Conservation (phyloP, 2,888 invertebrate species). For the Drosophila picticornis region DNA sequence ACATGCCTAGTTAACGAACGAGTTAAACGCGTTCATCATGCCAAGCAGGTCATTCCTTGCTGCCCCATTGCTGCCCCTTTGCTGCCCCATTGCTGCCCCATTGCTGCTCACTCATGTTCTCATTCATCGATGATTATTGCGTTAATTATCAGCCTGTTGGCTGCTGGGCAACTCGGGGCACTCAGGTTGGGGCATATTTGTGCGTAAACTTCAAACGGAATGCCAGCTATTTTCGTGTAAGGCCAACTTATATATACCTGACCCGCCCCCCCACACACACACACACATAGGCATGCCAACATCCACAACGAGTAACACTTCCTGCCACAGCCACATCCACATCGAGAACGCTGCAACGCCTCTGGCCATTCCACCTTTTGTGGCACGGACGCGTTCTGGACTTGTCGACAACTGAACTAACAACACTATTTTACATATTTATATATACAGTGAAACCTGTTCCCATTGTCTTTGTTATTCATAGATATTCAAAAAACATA, state of each 20-base stretch:
- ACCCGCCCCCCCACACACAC: neutral
- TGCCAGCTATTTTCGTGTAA: constrained; percentile 76
- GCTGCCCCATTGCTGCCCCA: constrained; percentile 1
- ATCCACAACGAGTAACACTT: constrained; percentile 30
- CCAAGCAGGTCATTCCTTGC: constrained; percentile 57
- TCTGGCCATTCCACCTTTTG: constrained; percentile 20
- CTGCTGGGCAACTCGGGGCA: constrained; percentile 30
- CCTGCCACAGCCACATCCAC: constrained; percentile 14
- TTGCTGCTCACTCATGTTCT: constrained; percentile 43
- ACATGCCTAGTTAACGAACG: constrained; percentile 49
- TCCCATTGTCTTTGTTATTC: neutral
- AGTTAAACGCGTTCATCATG: constrained; percentile 73
- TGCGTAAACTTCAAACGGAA: constrained; percentile 83
- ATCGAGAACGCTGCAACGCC: constrained; percentile 10
- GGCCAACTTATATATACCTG: constrained; percentile 40
- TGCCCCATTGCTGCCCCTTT: neutral
- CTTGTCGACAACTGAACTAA: constrained; percentile 69
- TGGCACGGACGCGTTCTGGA: constrained; percentile 6
- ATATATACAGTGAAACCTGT: neutral
- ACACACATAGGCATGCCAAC: constrained; percentile 42
- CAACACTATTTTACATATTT: constrained; percentile 37
- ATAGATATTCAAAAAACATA: neutral
- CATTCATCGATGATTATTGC: constrained; percentile 82
- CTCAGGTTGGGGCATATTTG: constrained; percentile 57
- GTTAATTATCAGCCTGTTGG: constrained; percentile 77